Conservation (phyloP, 2,113 vertebrate species). For the Nyctibius bracteatus region DNA sequence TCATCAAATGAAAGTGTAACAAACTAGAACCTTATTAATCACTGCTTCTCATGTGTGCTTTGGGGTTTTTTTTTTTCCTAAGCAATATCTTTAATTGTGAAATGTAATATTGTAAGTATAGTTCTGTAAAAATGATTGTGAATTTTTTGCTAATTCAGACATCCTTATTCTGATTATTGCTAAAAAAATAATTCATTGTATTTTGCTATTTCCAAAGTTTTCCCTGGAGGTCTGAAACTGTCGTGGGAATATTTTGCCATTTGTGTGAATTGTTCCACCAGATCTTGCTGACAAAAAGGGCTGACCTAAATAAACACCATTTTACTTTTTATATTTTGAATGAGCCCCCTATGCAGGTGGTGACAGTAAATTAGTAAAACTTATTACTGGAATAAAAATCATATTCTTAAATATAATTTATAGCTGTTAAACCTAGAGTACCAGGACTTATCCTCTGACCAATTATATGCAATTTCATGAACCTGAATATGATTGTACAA, state of each 20-base stretch:
- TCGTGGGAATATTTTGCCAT: background rate
- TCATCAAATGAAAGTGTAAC: background rate
- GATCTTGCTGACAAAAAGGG: background rate
- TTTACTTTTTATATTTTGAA: background rate
- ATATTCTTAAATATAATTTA: background rate
- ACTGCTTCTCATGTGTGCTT: background rate
- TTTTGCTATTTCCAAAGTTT: background rate
- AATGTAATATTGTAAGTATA: background rate
- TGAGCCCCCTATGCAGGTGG: background rate
- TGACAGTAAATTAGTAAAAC: background rate
- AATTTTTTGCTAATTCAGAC: background rate
- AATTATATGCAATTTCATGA: background rate
- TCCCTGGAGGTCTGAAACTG: conserved; percentile 12
- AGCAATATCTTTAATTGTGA: background rate
- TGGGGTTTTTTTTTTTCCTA: background rate
- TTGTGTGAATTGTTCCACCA: background rate
- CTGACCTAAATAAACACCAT: background rate
- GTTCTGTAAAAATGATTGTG: background rate
- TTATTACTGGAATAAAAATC: background rate
- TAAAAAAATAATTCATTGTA: background rate
- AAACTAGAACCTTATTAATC: conserved; percentile 34
- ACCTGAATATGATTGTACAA: background rate
- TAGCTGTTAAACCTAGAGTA: background rate
- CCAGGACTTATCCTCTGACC: background rate
- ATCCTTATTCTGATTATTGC: conserved; percentile 7